Conservation (phyloP, 2,888 invertebrate species). For the Calliscelio sp. region DNA sequence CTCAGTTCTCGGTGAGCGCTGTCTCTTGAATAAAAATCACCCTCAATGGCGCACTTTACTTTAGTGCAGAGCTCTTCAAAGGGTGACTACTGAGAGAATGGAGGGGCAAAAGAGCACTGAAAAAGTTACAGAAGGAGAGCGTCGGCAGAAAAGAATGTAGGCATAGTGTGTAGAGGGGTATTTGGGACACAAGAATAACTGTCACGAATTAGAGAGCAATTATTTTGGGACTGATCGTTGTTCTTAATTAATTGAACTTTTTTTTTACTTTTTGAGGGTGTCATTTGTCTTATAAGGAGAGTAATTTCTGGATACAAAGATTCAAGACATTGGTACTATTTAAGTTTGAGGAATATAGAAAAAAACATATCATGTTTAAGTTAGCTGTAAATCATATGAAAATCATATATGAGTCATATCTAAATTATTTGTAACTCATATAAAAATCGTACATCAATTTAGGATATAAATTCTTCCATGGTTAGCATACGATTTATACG, state of each 20-base stretch:
- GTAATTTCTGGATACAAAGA: too few species aligned
- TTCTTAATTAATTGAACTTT: constrained; percentile 64
- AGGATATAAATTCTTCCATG: too few species aligned
- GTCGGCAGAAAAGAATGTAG: constrained; percentile 67
- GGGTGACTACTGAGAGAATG: constrained; percentile 77
- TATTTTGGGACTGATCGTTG: constrained; percentile 48
- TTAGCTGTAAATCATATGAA: too few species aligned
- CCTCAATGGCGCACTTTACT: constrained; percentile 84
- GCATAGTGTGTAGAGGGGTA: constrained; percentile 55
- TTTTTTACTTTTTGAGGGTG: too few species aligned
- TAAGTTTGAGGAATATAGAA: too few species aligned
- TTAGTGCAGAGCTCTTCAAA: constrained; percentile 79
- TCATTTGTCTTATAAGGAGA: too few species aligned
- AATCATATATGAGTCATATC: too few species aligned
- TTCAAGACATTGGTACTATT: too few species aligned
- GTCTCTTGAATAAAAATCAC: constrained; percentile 86
- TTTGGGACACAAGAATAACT: constrained; percentile 78
- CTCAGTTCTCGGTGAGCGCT: constrained; percentile 79
- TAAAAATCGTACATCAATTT: too few species aligned
- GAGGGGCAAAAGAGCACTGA: constrained; percentile 74
- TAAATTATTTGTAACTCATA: too few species aligned
- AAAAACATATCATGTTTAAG: too few species aligned
- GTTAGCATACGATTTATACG: too few species aligned
- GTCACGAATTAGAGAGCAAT: constrained; percentile 75
- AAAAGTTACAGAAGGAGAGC: constrained; percentile 67